A percentile compares a stretch with the other conserved stretches of the same genome.
Evolutionary conservation across 2,797 vertebrate species (phyloP).

Genomic region (Syndactyla subalaris): DNA sequence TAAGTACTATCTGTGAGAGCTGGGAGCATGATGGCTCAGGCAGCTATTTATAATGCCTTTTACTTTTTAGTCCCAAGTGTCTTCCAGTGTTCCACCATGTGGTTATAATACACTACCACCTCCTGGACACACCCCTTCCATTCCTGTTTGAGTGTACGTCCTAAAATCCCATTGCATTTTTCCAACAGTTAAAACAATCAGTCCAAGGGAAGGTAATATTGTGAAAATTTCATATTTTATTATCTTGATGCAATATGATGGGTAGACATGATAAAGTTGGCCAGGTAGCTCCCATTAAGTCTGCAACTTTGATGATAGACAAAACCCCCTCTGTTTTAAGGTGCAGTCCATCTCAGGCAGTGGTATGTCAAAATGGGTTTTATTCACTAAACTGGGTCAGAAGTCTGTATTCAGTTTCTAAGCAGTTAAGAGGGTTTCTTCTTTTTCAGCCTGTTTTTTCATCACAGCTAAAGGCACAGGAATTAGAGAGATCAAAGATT

Average conservation of each 20-base stretch:
- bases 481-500: neutral
- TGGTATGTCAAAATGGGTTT: neutral
- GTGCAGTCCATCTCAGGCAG: neutral
- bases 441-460: neutral
- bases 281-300: neutral
- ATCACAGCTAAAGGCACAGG: neutral
- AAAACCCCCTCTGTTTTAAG: neutral
- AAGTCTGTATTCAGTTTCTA: neutral
- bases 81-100: neutral
- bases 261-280: neutral
- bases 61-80: neutral
- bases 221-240: neutral
- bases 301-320: neutral
- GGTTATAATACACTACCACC: neutral
- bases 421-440: neutral
- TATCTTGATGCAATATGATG: neutral
- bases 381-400: neutral
- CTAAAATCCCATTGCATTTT: neutral
- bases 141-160: neutral
- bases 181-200: neutral
- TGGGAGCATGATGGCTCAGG: neutral
- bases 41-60: neutral
- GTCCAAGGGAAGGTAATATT: neutral
- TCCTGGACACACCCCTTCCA: neutral
- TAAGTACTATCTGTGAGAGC: neutral